Conservation (phyloP, 2,113 vertebrate species). For the Myrmophylax atrothorax region DNA sequence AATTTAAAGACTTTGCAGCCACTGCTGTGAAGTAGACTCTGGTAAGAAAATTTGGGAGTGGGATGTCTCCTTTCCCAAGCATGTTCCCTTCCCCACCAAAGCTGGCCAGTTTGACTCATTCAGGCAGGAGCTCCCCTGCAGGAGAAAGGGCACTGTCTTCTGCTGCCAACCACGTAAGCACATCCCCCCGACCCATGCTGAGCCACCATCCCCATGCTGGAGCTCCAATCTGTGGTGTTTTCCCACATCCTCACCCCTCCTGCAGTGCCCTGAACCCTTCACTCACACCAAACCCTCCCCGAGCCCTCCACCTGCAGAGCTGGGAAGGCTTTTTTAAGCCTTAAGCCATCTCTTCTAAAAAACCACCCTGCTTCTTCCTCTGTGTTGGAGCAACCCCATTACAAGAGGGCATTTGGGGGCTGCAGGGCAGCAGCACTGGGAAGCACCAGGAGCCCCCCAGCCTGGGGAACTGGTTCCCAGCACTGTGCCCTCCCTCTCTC, state of each 20-base stretch:
- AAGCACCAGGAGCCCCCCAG: rapidly evolving
- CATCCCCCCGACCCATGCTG: rapidly evolving
- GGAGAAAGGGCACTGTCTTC: background rate
- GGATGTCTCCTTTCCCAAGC: background rate
- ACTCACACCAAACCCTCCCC: rapidly evolving
- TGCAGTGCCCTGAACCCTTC: background rate
- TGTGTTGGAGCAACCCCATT: rapidly evolving
- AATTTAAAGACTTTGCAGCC: background rate
- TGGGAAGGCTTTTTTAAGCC: background rate
- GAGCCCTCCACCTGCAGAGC: rapidly evolving
- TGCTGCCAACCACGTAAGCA: background rate
- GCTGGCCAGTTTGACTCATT: rapidly evolving
- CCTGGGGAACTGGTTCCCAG: background rate
- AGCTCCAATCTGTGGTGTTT: background rate
- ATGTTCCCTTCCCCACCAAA: background rate
- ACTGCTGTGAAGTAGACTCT: background rate
- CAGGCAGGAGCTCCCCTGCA: background rate
- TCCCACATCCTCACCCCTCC: background rate
- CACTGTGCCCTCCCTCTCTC: background rate
- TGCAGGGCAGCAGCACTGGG: rapidly evolving
- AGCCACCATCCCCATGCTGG: rapidly evolving
- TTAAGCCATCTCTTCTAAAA: background rate
- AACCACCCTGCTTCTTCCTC: background rate
- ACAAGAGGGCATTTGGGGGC: background rate
- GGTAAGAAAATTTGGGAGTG: background rate